A percentile compares a stretch with the other conserved stretches of the same genome.
Conservation (phyloP, 2,888 invertebrate genomes). For the Dromius quadrimaculatus region DNA sequence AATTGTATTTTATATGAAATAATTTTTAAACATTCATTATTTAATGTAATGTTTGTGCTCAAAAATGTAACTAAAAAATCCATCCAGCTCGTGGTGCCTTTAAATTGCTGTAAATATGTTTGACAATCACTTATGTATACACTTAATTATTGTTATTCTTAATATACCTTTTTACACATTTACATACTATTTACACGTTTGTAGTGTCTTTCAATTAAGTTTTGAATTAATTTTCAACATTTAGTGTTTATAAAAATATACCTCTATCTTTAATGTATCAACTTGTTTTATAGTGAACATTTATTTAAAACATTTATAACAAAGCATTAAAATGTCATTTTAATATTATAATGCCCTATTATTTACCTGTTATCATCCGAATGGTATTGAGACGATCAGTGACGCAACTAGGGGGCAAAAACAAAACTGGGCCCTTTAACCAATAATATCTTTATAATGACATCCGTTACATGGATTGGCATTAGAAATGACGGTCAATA, state of each 20-base stretch:
- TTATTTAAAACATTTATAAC: constrained; percentile 48
- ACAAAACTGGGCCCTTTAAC: too few relatives aligned
- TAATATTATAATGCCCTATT: constrained; percentile 27
- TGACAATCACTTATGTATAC: constrained; percentile 49
- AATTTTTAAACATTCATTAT: constrained; percentile 48
- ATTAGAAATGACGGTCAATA: too few relatives aligned
- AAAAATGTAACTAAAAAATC: constrained; percentile 50
- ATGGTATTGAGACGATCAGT: too few relatives aligned
- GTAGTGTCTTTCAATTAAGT: constrained; percentile 46
- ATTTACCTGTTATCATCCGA: too few relatives aligned
- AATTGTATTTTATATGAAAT: constrained; percentile 45
- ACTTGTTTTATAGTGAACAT: constrained; percentile 47
- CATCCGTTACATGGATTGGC: too few relatives aligned
- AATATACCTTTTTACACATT: constrained; percentile 48
- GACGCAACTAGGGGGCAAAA: too few relatives aligned
- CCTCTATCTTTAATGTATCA: constrained; percentile 43
- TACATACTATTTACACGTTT: constrained; percentile 47
- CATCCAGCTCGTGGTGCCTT: constrained; percentile 50
- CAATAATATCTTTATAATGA: too few relatives aligned
- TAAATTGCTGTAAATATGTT: constrained; percentile 48
- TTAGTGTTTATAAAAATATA: constrained; percentile 48
- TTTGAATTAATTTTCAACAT: constrained; percentile 47
- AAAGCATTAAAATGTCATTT: constrained; percentile 46
- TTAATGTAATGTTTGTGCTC: constrained; percentile 46
- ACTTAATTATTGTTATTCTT: constrained; percentile 47